Evolutionary conservation across 2,888 invertebrate species (phyloP).

Genomic region (Hirtodrosophila duncani): DNA sequence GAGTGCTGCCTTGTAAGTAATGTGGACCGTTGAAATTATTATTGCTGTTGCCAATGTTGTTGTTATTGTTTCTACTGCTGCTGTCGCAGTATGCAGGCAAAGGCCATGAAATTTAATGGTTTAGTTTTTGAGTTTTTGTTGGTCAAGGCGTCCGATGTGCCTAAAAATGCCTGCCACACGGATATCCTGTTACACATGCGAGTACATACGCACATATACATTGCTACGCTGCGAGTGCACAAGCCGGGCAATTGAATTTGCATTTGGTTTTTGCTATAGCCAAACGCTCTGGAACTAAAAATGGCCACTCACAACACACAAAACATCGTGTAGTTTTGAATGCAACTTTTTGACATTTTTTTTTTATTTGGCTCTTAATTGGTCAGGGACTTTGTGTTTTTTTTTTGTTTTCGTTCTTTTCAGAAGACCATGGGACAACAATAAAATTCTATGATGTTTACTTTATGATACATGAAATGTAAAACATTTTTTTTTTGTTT

Average conservation of each 20-base stretch:
- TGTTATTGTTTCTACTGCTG: conserved; percentile 12
- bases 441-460: conserved; percentile 49
- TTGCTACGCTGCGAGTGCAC: conserved; percentile 42
- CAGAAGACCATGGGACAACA: conserved; percentile 24
- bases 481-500: conserved; percentile 9
- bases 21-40: conserved; percentile 6
- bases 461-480: conserved; percentile 20
- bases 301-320: conserved; percentile 26
- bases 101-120: conserved; percentile 55
- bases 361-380: conserved; percentile 45
- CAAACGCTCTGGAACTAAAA: conserved; percentile 15
- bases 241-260: conserved; percentile 62
- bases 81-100: conserved; percentile 17
- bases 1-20: conserved; percentile 26
- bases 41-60: conserved; percentile 28
- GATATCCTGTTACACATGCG: conserved; percentile 56
- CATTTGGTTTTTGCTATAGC: conserved; percentile 49
- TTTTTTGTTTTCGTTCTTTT: conserved; percentile 21
- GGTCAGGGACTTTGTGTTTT: conserved; percentile 22
- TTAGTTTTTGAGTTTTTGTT: conserved; percentile 43
- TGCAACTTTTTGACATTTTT: conserved; percentile 50
- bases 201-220: conserved; percentile 3
- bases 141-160: conserved; percentile 62
- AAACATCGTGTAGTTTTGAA: conserved; percentile 47
- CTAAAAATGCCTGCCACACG: conserved; percentile 57